Conservation (phyloP, 2,888 invertebrate genomes). For the Rotaria magnacalcarata region DNA sequence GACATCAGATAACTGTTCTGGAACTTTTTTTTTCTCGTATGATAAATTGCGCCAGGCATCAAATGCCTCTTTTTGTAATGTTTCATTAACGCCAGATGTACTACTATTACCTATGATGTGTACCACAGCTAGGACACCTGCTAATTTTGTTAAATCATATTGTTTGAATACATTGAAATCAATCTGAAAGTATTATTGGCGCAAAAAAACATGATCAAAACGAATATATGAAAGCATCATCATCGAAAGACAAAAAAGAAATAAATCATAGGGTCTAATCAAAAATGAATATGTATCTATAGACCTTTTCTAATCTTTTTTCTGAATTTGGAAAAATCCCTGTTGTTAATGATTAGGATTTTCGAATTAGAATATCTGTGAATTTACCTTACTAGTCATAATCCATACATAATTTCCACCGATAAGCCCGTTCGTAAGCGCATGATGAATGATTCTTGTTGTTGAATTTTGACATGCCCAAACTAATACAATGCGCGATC, state of each 20-base stretch:
- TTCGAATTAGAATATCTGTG: too few relatives aligned
- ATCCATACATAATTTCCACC: neutral
- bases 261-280: too few relatives aligned
- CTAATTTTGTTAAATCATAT: neutral
- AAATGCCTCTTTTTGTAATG: neutral
- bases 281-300: too few relatives aligned
- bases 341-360: too few relatives aligned
- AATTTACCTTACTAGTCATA: neutral
- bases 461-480: neutral
- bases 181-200: neutral
- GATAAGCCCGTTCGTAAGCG: neutral
- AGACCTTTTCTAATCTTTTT: too few relatives aligned
- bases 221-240: too few relatives aligned
- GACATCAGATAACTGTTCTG: neutral
- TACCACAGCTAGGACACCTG: neutral
- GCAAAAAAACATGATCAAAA: too few relatives aligned
- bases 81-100: neutral
- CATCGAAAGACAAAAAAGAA: too few relatives aligned
- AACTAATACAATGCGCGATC: neutral
- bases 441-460: neutral
- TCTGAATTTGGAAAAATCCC: too few relatives aligned
- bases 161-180: neutral
- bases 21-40: neutral
- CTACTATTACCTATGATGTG: neutral
- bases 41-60: neutral